Base-by-base conservation (phyloP, 2,888 invertebrate genomes). In the Laothoe populi region DNA sequence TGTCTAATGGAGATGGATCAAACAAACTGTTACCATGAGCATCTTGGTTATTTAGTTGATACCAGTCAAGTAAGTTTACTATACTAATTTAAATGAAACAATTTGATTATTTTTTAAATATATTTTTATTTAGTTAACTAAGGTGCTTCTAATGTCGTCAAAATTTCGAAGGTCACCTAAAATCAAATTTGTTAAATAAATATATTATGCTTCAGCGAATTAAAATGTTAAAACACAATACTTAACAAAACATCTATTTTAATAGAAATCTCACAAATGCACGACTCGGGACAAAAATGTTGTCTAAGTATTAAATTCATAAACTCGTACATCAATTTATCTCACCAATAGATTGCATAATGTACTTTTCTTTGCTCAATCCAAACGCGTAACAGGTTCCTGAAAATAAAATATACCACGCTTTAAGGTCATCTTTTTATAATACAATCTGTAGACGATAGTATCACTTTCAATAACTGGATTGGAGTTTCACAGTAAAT, bases 341-440 rank as follows among this genome's bases (percentile, higher is more conserved):
- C 4, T 40, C 40, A 40, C n/a, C 40, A 40, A n/a, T 44, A 16
- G 8, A 44, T 44, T 10, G 19, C 10, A 19, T 44, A 5, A 1
- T 40, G 13, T 31, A 58, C 57, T 61, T 19, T 38, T n/a, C n/a
- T n/a, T 62, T 31, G 8, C 63, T 74, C 67, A 77, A 59, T 75
- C 66, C 21, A 74, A 70, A 4, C 66, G 69, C 0, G 63, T 59
- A 44, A 69, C 66, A 23, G 80, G 74, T 77, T 81, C 82, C 78
- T 82, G 79, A n/a, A 74, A 77, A 66, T 31, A 66, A 68, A 64
- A 65, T 53, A 4, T 31, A 16, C n/a, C 19, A 53, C 35, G 35
- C 19, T 35, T 53, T 53, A 16, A 49, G n/a, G 31, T 26, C 49
- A 8, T 16, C 16, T 31, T 35, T 53, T 53, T 35, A 53, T 35